Evolutionary conservation across 2,888 invertebrate species (phyloP), one percentile per base, ranked within the genome.

Genomic region (Hydroisotoma schaefferi): DNA sequence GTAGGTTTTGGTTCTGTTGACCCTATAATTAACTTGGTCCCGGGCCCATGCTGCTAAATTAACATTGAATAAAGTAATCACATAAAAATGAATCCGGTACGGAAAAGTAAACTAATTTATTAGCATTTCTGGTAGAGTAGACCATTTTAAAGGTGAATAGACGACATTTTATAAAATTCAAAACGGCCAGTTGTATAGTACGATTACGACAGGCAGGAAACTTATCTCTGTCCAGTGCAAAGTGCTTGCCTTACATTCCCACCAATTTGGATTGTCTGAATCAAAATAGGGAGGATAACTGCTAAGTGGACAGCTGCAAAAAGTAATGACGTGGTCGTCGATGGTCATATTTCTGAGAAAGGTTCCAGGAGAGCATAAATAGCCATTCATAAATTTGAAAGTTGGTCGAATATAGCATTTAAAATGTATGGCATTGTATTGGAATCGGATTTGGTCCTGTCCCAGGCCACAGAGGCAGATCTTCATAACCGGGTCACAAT

Each of bases 321-420:
- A 23, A 20, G 5, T 46, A 15, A 40, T 20, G 15, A 6, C 23
- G 5, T 20, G 12, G 15, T 22, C 23, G 5, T 20, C 22, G 23
- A 23, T 3, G 2, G 46, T 22, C 20, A 6, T 20, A 8, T 6
- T 25, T 6, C 3, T 3, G 4, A 25, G 23, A 12, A 6, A 20
- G n/a, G 46, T 20, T 22, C 46, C 46, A 4, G 26, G 26, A 25
- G n/a, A 12, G 23, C 46, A 46, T 23, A 6, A 3, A 25, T 46
- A 46, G 2, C n/a, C 12, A 12, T 46, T 25, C 5, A 46, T 4
- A 15, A 46, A 20, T 15, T 46, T 25, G 15, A 46, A 46, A 22
- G 46, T 46, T 22, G 46, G 46, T 6, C 46, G 46, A 5, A 46
- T 22, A 22, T 23, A 46, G 23, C 46, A 46, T 22, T 23, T 46